Evolutionary conservation across 2,888 invertebrate genomes (phyloP), one percentile per base, ranked within the genome.

Genomic region (Aromia moschata): DNA sequence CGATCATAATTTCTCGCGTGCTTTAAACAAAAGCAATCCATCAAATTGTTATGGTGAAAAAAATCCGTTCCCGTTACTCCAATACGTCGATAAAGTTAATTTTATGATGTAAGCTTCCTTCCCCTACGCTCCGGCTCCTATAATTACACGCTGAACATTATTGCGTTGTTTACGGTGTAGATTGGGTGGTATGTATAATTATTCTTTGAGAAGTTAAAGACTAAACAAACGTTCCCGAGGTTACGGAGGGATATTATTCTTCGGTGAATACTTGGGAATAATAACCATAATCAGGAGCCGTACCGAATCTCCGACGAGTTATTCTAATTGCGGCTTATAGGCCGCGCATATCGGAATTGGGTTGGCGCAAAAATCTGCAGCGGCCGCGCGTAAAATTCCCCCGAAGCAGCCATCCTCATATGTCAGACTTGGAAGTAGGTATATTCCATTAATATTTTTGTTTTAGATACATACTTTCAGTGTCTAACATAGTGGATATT

Each of bases 191-290:
- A 20, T 20, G n/a, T 12, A 14, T 37, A 37, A 49, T 49, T 37
- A 16, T 25, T 25, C 36, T 18, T n/a, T n/a, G 18, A 36, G 37
- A 49, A 17, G 37, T 49, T 49, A 49, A 49, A 49, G 47, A 49
- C 47, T 49, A 49, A 49, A 49, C 47, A 49, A 49, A 49, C 37
- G 46, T 17, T 46, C 7, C 9, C 12, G 18, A 17, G 46, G 41
- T 41, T 40, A 43, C n/a, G 17, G n/a, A 33, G 36, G 40, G 14
- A 43, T 60, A 56, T 60, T 37, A 56, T 40, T 60, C 51, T 60
- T 56, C 56, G 56, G 55, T 51, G 44, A 60, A 56, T 51, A 56
- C 60, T 52, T 51, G 51, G 60, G 56, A 56, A 37, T 49, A 49
- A 49, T 49, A 49, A 49, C 47, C 18, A 49, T 49, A 49, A 49